phyloP scores from a whole-genome alignment of 92 coral and sea anemone genomes.

The Zoanthus solanderi region DNA sequence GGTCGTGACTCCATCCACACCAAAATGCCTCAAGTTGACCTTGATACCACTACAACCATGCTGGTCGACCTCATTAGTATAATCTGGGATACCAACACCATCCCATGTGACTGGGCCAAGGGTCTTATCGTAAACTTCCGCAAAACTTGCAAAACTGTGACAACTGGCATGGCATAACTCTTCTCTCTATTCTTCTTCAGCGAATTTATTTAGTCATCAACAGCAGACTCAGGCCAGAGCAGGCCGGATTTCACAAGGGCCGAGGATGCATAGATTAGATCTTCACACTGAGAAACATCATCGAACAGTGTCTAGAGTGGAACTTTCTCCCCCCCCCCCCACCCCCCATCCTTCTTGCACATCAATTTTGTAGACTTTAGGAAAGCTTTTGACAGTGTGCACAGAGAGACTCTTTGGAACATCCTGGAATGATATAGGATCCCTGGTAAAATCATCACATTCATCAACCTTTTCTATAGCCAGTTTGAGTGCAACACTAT shows the following conservation, averaged over 20 bases:
- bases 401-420: neutral
- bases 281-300: slow-evolving; percentile 39
- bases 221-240: slow-evolving; percentile 18
- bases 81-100: neutral
- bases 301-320: slow-evolving; percentile 35
- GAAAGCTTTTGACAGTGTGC: slow-evolving; percentile 9
- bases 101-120: slow-evolving; percentile 15
- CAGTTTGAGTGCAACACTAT: slow-evolving; percentile 47
- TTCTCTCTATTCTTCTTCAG: slow-evolving; percentile 1
- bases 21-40: slow-evolving; percentile 34
- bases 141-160: slow-evolving; percentile 14
- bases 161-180: slow-evolving; percentile 44
- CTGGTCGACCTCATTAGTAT: neutral
- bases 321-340: too few species aligned
- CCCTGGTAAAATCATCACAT: slow-evolving; percentile 19
- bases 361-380: slow-evolving; percentile 47
- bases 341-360: too few species aligned
- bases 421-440: neutral
- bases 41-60: neutral
- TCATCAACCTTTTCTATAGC: slow-evolving; percentile 16
- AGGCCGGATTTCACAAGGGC: slow-evolving; percentile 26
- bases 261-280: slow-evolving; percentile 37
- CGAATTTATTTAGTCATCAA: neutral
- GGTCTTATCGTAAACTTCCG: neutral
- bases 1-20: slow-evolving; percentile 41